Evolutionary conservation across 2,113 vertebrate species (phyloP), one percentile per base, ranked within the genome.

Genomic region (human): DNA sequence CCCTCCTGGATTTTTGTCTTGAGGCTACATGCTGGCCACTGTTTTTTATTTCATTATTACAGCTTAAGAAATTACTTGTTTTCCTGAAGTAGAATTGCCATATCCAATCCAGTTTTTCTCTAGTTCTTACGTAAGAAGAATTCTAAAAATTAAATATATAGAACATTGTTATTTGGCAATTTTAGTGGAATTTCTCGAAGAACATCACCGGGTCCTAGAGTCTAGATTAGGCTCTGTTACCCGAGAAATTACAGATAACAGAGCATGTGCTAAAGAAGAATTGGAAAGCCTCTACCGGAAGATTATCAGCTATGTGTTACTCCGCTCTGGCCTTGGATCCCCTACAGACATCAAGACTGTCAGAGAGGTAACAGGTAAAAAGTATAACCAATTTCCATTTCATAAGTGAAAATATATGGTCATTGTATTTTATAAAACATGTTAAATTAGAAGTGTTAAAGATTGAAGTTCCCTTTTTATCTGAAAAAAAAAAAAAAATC

Each of bases 181-280:
- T 98, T 97, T 94, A 98, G 99, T 97, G 55, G 99, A 99, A 96
- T 99, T 99, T 94, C 98, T 99, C 4, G 97, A 98, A 27, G 99
- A 99, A 83, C 99, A 99, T 96, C 99, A 98, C 81, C 98, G 52
- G 23, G 87, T 99, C 79, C 23, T 99, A 90, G 99, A 99, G 85
- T 98, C 98, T 40, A 99, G 97, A 92, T 97, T 99, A 97, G 97
- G 97, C 72, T 95, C 98, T 12, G 20, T 99, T 92, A 97, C 98
- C 94, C 98, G 99, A 97, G 99, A 99, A 81, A 99, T 99, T 98
- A 99, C 99, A 0, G 99, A 99, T 32, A 98, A 95, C 72, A 94
- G 93, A 85, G 98, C 98, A 32, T 98, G 70, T 85, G 89, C 86
- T 0, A 97, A 98, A 78, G 98, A 99, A 6, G 99, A 99, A 35